Evolutionary conservation across 1,140 invertebrate species (phyloP), one percentile per base, ranked within the genome.

Genomic region (Ladona fulva): DNA sequence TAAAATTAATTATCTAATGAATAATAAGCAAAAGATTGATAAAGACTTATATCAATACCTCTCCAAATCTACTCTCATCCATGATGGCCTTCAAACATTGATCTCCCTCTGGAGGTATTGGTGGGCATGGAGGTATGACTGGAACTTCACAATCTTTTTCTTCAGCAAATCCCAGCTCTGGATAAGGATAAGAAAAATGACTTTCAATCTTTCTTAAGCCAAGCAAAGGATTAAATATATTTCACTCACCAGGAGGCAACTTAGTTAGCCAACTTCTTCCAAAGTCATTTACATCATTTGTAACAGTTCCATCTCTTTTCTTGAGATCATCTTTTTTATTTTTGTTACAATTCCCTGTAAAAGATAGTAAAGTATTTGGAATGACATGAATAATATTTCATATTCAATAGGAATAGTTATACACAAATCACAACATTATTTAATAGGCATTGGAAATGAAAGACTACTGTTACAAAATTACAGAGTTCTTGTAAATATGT

Each of bases 291-390:
- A 85, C 80, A 75, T 87, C 83, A 10, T 84, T 81, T 0, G 83
- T 82, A 81, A 86, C 82, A 24, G 84, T 83, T 0, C 88, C 88
- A 73, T 88, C 84, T 12, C 85, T 85, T 78, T 87, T 88, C n/a
- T 84, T 87, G 25, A 92, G 81, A 81, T 93, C 91, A 81, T 92
- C 89, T 0, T 88, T 84, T 14, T 86, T 83, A 81, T 92, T 87
- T 14, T 87, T 87, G 80, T 94, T 92, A 82, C 94, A 95, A 80
- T 85, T 86, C 19, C 85, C 85, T 86, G 75, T 25, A 78, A 78
- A 66, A 12, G n/a, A n/a, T n/a, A n/a, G n/a, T n/a, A n/a, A n/a
- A n/a, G n/a, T n/a, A n/a, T n/a, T n/a, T n/a, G n/a, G n/a, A n/a
- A n/a, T n/a, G n/a, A n/a, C n/a, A n/a, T n/a, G n/a, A n/a, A n/a